These are phyloP conservation scores for Meleagris gallopavo DNA, from an alignment of 2,113 vertebrate species.

Conservation along the genomic window DNA sequence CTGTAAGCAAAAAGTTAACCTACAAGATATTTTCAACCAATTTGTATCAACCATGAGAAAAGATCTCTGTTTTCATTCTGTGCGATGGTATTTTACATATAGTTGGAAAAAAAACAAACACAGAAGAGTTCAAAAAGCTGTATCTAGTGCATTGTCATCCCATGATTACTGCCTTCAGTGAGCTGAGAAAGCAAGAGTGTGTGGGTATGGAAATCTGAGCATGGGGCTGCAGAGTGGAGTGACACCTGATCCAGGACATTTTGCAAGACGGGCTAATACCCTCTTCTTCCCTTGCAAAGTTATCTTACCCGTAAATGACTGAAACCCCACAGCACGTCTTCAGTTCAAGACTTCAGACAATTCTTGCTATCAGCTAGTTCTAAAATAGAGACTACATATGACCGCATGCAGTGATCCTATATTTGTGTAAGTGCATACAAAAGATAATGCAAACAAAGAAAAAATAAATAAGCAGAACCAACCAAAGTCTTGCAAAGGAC, in stretches of 20 bases:
- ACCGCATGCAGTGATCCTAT: not conserved
- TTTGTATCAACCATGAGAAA: not conserved
- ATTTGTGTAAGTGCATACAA: not conserved
- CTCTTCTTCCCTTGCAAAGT: not conserved
- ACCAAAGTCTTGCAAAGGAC: not conserved
- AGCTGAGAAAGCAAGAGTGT: not conserved
- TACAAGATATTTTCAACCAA: constrained; percentile 5
- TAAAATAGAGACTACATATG: not conserved
- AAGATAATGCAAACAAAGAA: not conserved
- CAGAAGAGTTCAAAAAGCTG: not conserved
- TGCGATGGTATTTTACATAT: not conserved
- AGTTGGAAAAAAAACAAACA: not conserved
- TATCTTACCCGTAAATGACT: not conserved
- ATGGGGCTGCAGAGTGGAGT: not conserved
- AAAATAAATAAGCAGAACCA: not conserved
- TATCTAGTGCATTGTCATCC: not conserved
- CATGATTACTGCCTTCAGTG: not conserved
- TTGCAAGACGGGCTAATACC: not conserved
- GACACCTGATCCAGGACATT: constrained; percentile 38
- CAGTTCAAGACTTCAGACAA: not conserved
- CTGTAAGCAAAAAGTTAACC: constrained; percentile 41
- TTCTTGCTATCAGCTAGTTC: not conserved
- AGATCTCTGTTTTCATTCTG: not conserved
- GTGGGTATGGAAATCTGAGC: constrained; percentile 47
- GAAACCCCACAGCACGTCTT: not conserved